Percentiles rank a stretch among this genome's conserved stretches.
These are phyloP conservation scores for Xiphophorus maculatus DNA, from an alignment of 2,113 vertebrate species.

Conservation along the genomic window DNA sequence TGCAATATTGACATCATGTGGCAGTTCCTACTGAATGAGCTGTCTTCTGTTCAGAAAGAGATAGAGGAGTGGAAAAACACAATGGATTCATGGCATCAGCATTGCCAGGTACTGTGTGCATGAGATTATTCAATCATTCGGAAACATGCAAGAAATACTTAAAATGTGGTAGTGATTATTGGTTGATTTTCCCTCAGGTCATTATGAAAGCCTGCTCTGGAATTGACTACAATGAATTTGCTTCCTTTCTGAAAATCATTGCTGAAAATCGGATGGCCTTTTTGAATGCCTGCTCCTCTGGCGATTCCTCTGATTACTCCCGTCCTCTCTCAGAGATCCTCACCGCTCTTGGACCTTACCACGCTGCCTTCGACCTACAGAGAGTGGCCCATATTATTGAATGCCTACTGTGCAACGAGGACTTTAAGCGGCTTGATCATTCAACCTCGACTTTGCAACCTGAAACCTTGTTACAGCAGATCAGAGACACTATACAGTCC, in stretches of 20 bases:
- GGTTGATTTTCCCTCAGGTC: constrained; percentile 74
- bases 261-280: constrained; percentile 85
- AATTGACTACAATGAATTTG: constrained; percentile 92
- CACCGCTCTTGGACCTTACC: constrained; percentile 82
- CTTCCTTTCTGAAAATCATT: constrained; percentile 89
- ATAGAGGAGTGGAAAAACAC: constrained; percentile 87
- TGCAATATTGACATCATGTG: constrained; percentile 93
- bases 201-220: constrained; percentile 96
- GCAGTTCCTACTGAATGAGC: constrained; percentile 91
- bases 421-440: constrained; percentile 86
- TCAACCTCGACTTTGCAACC: constrained; percentile 74
- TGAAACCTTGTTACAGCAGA: constrained; percentile 81
- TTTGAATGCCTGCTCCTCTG: constrained; percentile 73
- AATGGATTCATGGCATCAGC: constrained; percentile 91
- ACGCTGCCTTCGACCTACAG: constrained; percentile 89
- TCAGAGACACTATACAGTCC: constrained; percentile 80
- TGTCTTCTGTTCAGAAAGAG: constrained; percentile 88
- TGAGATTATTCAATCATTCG: neutral
- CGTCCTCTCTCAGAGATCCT: constrained; percentile 63
- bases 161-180: neutral
- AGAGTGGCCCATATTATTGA: constrained; percentile 85
- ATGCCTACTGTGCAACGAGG: constrained; percentile 85
- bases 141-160: neutral
- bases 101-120: constrained; percentile 88
- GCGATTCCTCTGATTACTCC: constrained; percentile 56